These are phyloP conservation scores for Stegana nigrithorax DNA, from an alignment of 2,888 invertebrate genomes.

Conservation along the genomic window DNA sequence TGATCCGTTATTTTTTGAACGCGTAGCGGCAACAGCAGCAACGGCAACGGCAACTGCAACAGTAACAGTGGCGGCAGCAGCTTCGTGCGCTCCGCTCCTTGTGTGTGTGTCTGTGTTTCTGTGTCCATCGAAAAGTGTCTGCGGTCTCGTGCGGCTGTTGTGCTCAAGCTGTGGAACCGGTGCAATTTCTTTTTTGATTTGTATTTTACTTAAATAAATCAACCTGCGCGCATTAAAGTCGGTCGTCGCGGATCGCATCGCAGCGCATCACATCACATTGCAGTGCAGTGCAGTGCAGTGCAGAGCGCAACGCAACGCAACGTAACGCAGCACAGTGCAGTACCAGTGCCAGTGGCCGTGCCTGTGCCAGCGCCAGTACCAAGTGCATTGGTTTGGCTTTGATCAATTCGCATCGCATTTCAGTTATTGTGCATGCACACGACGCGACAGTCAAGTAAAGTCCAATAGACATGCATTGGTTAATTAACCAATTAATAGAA, in stretches of 20 bases:
- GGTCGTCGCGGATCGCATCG: conserved; percentile 30
- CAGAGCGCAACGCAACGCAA: conserved; percentile 6
- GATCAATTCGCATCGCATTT: no score
- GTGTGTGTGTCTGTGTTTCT: not conserved
- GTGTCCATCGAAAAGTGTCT: not conserved
- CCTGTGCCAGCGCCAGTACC: no score
- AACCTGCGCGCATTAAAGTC: conserved; percentile 14
- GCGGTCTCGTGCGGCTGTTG: not conserved
- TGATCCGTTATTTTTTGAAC: not conserved
- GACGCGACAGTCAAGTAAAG: not conserved
- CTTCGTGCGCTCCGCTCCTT: no score
- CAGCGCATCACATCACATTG: no score
- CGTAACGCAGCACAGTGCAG: not conserved
- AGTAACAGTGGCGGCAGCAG: no score
- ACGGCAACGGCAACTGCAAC: no score
- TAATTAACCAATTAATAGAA: not conserved
- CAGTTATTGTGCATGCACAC: not conserved
- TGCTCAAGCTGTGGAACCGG: conserved; percentile 20
- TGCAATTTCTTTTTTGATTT: conserved; percentile 15
- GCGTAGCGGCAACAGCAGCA: no score
- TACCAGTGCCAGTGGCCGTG: not conserved
- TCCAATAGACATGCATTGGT: no score
- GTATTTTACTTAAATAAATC: conserved; percentile 16
- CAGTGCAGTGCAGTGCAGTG: not conserved
- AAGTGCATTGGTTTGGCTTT: no score